phyloP scores from a whole-genome alignment of 2,113 vertebrate species.

The Eclectus roratus region DNA sequence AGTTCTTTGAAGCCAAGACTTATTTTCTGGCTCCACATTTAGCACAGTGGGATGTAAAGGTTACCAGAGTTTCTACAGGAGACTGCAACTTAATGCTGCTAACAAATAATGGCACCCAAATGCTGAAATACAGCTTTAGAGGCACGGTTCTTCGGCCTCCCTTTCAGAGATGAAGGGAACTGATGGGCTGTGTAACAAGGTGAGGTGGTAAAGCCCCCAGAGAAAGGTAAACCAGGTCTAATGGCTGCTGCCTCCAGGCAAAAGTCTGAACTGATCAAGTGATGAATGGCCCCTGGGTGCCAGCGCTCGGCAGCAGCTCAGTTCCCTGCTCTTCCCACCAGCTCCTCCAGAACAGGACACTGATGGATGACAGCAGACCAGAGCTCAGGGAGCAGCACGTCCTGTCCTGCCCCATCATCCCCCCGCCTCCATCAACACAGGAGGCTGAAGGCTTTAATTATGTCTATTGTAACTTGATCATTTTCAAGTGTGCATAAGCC shows the following conservation, averaged over 20 bases:
- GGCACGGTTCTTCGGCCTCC: neutral
- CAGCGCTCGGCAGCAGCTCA: fast-evolving
- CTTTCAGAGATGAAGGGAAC: neutral
- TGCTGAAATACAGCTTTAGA: neutral
- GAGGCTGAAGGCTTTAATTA: neutral
- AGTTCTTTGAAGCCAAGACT: neutral
- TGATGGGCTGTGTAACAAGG: neutral
- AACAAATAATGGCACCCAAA: neutral
- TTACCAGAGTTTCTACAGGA: neutral
- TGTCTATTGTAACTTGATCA: neutral
- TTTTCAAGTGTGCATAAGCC: neutral
- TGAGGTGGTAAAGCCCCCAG: neutral
- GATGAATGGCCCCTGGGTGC: neutral
- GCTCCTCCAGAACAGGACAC: neutral
- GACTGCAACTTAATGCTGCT: neutral
- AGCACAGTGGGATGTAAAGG: neutral
- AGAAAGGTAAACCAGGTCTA: neutral
- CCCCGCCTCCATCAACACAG: too few relatives aligned
- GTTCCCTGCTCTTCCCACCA: neutral
- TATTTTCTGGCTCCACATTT: neutral
- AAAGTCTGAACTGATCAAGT: neutral
- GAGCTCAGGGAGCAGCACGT: neutral
- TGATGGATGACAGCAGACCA: neutral
- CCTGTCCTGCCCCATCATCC: neutral
- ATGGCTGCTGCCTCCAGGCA: neutral